phyloP scores from a whole-genome alignment of 2,113 vertebrate species.

The Chrysochloris asiatica region DNA sequence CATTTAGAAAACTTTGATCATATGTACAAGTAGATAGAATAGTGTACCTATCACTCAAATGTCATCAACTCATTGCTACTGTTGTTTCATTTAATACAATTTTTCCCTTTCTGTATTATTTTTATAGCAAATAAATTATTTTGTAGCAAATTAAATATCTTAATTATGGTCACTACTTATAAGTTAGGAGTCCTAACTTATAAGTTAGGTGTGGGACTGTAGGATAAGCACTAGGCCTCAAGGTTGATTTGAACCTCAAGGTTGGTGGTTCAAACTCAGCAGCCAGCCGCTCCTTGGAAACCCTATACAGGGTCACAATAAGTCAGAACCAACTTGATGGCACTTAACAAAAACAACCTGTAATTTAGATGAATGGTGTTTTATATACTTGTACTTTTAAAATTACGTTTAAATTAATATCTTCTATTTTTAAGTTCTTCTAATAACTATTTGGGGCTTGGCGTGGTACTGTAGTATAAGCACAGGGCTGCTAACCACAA shows the following conservation, averaged over 20 bases:
- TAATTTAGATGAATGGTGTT: not conserved
- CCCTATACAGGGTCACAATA: too few relatives aligned
- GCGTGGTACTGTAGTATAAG: too few relatives aligned
- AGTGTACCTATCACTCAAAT: not conserved
- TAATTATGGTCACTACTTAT: not conserved
- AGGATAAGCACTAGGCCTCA: too few relatives aligned
- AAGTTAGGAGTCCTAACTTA: too few relatives aligned
- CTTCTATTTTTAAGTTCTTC: not conserved
- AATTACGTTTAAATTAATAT: slow-evolving; percentile 44
- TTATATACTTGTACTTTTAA: slow-evolving; percentile 21
- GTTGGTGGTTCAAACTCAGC: too few relatives aligned
- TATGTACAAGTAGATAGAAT: not conserved
- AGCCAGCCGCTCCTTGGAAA: too few relatives aligned
- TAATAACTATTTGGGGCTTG: not conserved
- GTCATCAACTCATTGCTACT: not conserved
- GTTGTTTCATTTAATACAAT: not conserved
- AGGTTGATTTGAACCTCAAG: too few relatives aligned
- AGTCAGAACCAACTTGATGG: too few relatives aligned
- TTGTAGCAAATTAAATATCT: slow-evolving; percentile 34
- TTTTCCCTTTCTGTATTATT: slow-evolving; percentile 30
- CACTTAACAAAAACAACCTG: too few relatives aligned
- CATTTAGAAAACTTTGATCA: slow-evolving; percentile 18
- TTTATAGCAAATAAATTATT: slow-evolving; percentile 46
- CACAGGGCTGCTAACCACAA: too few relatives aligned
- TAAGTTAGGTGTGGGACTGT: too few relatives aligned